Conservation (phyloP, 1,140 invertebrate genomes). For the Drosophila guanche region DNA sequence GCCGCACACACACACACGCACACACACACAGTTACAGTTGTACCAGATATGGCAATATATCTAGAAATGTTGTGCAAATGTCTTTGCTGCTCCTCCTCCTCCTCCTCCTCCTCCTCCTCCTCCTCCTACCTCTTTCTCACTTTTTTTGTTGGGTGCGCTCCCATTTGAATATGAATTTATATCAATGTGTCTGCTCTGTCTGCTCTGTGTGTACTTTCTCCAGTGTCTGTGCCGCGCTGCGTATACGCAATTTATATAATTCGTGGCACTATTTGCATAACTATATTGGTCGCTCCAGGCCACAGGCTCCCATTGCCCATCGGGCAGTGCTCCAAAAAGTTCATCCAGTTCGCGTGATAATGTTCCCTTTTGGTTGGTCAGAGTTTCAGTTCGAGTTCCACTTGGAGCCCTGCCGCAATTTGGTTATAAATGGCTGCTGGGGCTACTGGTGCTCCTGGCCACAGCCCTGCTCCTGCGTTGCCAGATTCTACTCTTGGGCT, state of each 20-base stretch:
- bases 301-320: neutral
- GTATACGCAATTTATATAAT: constrained; percentile 82
- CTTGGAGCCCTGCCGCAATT: no score
- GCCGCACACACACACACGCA: constrained; percentile 33
- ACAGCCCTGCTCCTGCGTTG: no score
- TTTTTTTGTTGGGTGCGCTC: neutral
- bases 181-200: constrained; percentile 61
- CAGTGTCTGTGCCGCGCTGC: constrained; percentile 32
- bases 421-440: no score
- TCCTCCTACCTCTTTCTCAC: constrained; percentile 17
- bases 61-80: constrained; percentile 75
- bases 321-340: constrained; percentile 9
- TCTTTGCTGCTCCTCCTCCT: constrained; percentile 4
- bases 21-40: constrained; percentile 12
- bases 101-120: constrained; percentile 1
- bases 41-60: constrained; percentile 53
- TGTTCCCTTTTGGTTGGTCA: constrained; percentile 42
- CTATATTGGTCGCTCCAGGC: constrained; percentile 36
- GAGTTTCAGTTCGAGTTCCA: no score
- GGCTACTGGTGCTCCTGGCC: no score
- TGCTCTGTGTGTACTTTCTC: constrained; percentile 10
- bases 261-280: constrained; percentile 76
- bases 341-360: constrained; percentile 53
- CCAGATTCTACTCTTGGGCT: no score
- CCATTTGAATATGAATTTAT: constrained; percentile 80